Evolutionary conservation across 2,797 vertebrate species (phyloP).

Genomic region (Microcaecilia unicolor): DNA sequence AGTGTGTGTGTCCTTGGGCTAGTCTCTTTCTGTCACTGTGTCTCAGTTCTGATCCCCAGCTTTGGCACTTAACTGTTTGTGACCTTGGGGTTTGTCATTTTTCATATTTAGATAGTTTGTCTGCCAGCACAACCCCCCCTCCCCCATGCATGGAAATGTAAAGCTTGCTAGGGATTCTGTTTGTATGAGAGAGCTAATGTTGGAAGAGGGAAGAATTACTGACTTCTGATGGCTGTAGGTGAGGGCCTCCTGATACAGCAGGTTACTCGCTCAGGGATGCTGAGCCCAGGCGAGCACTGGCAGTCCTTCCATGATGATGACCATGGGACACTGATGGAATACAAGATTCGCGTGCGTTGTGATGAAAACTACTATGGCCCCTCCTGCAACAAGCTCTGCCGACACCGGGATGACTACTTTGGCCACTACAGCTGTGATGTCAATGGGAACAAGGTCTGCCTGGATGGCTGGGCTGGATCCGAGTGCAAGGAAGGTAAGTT

Average conservation of each 20-base stretch:
- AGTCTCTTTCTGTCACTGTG: too few species aligned
- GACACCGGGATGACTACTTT: conserved; percentile 60
- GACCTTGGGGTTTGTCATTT: too few species aligned
- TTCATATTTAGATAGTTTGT: too few species aligned
- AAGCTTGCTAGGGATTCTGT: too few species aligned
- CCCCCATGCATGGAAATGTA: too few species aligned
- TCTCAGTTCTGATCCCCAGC: too few species aligned
- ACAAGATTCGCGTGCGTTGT: conserved; percentile 60
- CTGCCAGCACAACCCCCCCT: too few species aligned
- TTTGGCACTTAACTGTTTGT: too few species aligned
- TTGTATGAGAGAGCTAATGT: too few species aligned
- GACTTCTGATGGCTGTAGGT: conserved; percentile 24
- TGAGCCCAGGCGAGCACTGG: conserved; percentile 67
- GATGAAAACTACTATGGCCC: conserved; percentile 63
- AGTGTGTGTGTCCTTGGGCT: too few species aligned
- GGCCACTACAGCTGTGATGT: conserved; percentile 63
- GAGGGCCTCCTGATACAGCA: conserved; percentile 53
- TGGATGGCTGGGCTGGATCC: conserved; percentile 60
- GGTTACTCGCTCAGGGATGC: conserved; percentile 60
- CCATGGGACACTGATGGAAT: conserved; percentile 47
- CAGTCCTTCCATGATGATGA: conserved; percentile 52
- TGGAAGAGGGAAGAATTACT: background rate
- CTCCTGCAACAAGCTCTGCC: conserved; percentile 63
- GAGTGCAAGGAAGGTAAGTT: conserved; percentile 56
- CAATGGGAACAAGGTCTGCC: conserved; percentile 60